Evolutionary conservation across 2,797 vertebrate species (phyloP), one percentile per base, ranked within the genome.

Genomic region (Melanotaenia nigrans): DNA sequence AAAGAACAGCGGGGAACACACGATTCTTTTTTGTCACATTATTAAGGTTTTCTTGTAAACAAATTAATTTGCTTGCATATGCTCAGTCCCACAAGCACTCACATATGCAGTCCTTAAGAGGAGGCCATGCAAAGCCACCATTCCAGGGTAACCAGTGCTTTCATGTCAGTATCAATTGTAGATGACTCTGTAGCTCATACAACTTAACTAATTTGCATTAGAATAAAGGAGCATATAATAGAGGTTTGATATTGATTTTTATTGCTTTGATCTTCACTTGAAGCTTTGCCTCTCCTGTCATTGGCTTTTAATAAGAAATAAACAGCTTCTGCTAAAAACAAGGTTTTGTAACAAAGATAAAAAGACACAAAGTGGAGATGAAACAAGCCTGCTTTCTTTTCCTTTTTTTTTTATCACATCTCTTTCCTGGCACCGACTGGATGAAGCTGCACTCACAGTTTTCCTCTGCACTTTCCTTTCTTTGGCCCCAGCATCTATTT

Each of bases 321-420:
- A 42, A 65, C 2, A 9, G 6, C 55, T 73, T 72, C 16, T 54
- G 18, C 16, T 13, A 22, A 63, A 83, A 65, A 38, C 16, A 75
- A 65, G 11, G 3, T 61, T 70, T 77, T 68, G 13, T 0, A 45
- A 18, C 61, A 57, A 54, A 24, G 5, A 61, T 56, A 58, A 33
- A 75, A 56, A 35, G 2, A 68, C 65, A 78, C 36, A 78, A 85
- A 83, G 78, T 89, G 84, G 78, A 87, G 86, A 88, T 90, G 75
- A 90, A 90, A 89, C 68, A 65, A 80, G 80, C 77, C 84, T 79
- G 71, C 65, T 85, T 69, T 65, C n/a, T 42, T 77, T 47, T 40
- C 11, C 12, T 47, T 42, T 16, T 55, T 68, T 36, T 30, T 36
- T 36, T 36, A 10, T 65, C n/a, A 60, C 59, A 45, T 63, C 4